A percentile compares a stretch with the other conserved stretches of the same genome.
Evolutionary conservation across 2,113 vertebrate genomes (phyloP).

Genomic region (Zosterops borbonicus): DNA sequence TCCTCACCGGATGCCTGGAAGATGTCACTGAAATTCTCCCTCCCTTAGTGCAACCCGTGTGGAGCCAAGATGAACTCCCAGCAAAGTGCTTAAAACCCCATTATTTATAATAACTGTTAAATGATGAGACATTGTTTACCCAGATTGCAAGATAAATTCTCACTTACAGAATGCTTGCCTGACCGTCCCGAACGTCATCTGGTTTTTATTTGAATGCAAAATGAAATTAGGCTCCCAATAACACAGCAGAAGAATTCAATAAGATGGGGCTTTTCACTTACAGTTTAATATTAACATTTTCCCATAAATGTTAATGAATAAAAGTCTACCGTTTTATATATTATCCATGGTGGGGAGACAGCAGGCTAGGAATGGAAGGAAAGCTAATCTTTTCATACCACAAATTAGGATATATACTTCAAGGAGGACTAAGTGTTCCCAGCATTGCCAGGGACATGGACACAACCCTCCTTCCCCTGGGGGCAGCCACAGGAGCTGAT

Average conservation of each 20-base stretch:
- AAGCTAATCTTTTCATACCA: constrained; percentile 35
- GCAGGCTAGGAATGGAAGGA: constrained; percentile 24
- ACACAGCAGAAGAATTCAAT: constrained; percentile 78
- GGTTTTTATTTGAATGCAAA: constrained; percentile 82
- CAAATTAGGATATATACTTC: background rate
- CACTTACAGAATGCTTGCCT: constrained; percentile 66
- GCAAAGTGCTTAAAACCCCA: constrained; percentile 74
- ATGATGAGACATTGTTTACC: constrained; percentile 75
- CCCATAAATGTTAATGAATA: constrained; percentile 75
- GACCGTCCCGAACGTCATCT: constrained; percentile 75
- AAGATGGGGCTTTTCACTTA: constrained; percentile 77
- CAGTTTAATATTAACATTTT: constrained; percentile 68
- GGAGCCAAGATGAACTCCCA: constrained; percentile 67
- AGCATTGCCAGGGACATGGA: background rate
- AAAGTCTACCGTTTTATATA: constrained; percentile 61
- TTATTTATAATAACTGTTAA: constrained; percentile 76
- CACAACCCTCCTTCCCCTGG: background rate
- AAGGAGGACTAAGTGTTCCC: background rate
- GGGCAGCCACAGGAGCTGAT: background rate
- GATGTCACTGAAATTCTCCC: constrained; percentile 68
- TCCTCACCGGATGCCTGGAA: constrained; percentile 66
- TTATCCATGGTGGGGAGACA: constrained; percentile 37
- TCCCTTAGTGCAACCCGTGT: constrained; percentile 56
- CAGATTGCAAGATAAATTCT: constrained; percentile 73
- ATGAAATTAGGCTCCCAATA: constrained; percentile 79